Conservation (phyloP, 2,797 vertebrate species). For the Intellagama lesueurii region DNA sequence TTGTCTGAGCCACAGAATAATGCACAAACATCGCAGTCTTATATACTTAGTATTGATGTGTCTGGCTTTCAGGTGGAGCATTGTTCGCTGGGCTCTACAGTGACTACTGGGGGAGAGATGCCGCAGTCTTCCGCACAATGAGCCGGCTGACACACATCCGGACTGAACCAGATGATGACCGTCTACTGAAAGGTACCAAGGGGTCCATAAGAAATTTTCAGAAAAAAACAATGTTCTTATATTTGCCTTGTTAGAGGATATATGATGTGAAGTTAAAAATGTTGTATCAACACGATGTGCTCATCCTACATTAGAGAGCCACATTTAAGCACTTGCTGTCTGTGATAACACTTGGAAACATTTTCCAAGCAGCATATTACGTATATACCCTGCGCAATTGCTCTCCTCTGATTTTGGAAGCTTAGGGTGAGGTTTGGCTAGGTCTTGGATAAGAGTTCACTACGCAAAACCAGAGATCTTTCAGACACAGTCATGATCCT, state of each 20-base stretch:
- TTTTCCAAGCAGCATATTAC: too few relatives aligned
- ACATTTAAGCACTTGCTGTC: background rate
- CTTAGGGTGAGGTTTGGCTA: too few relatives aligned
- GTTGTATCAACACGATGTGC: background rate
- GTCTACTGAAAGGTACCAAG: conserved; percentile 87
- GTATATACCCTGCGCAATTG: too few relatives aligned
- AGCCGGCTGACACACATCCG: conserved; percentile 87
- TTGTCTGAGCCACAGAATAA: too few relatives aligned
- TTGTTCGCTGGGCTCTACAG: conserved; percentile 92
- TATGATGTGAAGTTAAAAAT: background rate
- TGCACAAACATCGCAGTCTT: background rate
- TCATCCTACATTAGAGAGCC: background rate
- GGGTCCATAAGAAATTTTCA: background rate
- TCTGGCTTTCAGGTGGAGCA: conserved; percentile 83
- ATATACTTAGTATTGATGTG: background rate
- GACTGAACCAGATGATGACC: conserved; percentile 90
- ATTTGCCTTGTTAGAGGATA: background rate
- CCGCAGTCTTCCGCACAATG: conserved; percentile 87
- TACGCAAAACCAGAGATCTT: too few relatives aligned
- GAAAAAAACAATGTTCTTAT: background rate
- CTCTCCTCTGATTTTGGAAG: too few relatives aligned
- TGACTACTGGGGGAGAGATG: conserved; percentile 96
- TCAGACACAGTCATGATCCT: too few relatives aligned
- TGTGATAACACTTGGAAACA: too few relatives aligned
- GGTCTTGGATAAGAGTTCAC: too few relatives aligned